Base-by-base conservation (phyloP, 2,888 invertebrate species). In the Ptycholaimellus sp. region DNA sequence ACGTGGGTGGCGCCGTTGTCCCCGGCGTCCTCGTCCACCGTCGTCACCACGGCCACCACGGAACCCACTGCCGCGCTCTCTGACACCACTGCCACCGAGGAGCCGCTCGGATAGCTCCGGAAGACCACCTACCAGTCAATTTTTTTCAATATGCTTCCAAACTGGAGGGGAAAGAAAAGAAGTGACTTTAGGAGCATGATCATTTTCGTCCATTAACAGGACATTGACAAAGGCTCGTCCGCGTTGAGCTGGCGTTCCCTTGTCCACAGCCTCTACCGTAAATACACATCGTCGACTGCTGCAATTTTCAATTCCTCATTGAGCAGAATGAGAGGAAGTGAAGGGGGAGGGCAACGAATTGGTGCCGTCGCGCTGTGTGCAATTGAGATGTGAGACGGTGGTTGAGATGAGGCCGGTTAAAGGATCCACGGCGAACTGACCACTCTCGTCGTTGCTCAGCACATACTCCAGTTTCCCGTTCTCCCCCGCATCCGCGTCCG, bases 1-100 rank as follows among this genome's bases (percentile, higher is more conserved):
- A 85, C 72, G 35, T 67, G 72, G 0, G 85, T 82, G 46, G 80
- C 76, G 2, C 85, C 83, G 60, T 87, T 87, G 2, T 73, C 63
- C 1, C 87, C 87, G 53, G 79, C 79, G 61, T 93, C 90, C 56
- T 73, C 70, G 59, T 93, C 90, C 11, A 75, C 72, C 0, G 87
- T 80, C 1, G 79, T 78, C 11, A 90, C 78, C 2, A 83, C 82
- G 1, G 87, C 87, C 2, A 90, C 85, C 11, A 82, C 73, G 20
- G 78, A 76, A 0, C 80, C 81, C 11, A 81, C 64, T 3, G 73
- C 70, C 7, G 74, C 70, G 0, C 78, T 80, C 59, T 39, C 41
- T 14, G 31, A 28, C 30, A 42, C 36, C 9, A 30, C 18, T 18
- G 39, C 30, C 20, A 34, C 29, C 14, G 27, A 22, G 20, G 30